phyloP scores from a whole-genome alignment of 53 echinoderm and acorn worm species.

The Astropecten irregularis region DNA sequence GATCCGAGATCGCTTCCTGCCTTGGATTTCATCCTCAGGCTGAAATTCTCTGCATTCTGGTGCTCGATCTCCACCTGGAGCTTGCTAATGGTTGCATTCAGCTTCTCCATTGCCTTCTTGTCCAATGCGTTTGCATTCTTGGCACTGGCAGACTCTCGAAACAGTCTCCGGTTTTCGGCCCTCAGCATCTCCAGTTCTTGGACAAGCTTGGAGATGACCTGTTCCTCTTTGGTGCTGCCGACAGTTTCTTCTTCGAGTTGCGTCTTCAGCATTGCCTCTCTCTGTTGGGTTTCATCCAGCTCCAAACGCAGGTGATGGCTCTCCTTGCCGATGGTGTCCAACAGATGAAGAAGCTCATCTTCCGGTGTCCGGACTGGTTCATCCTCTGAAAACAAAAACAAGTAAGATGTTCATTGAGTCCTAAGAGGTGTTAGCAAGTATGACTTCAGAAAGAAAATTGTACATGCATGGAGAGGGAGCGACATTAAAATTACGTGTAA shows the following conservation, averaged over 20 bases:
- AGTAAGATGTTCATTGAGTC: neutral
- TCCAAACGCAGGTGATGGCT: slow-evolving; percentile 80
- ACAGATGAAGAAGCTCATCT: slow-evolving; percentile 79
- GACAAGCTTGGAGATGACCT: slow-evolving; percentile 84
- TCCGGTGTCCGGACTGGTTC: slow-evolving; percentile 14
- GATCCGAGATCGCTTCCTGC: slow-evolving; percentile 48
- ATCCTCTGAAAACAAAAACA: slow-evolving; percentile 9
- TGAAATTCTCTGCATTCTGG: slow-evolving; percentile 75
- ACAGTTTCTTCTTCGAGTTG: slow-evolving; percentile 49
- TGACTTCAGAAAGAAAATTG: too few relatives aligned
- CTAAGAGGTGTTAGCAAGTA: neutral
- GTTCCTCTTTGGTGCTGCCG: slow-evolving; percentile 69
- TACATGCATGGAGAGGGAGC: too few relatives aligned
- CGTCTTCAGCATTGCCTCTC: slow-evolving; percentile 64
- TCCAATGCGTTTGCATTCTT: slow-evolving; percentile 65
- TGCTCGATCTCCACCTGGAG: slow-evolving; percentile 77
- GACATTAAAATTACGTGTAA: too few relatives aligned
- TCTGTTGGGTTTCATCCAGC: slow-evolving; percentile 70
- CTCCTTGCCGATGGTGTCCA: slow-evolving; percentile 84
- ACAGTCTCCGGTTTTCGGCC: slow-evolving; percentile 79
- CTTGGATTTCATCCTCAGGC: slow-evolving; percentile 25
- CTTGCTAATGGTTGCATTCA: slow-evolving; percentile 52
- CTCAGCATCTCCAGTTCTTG: slow-evolving; percentile 93
- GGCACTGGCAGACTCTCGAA: slow-evolving; percentile 79
- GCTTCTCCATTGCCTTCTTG: slow-evolving; percentile 60